These are phyloP conservation scores for Phortica magna DNA, from an alignment of 2,888 invertebrate genomes.

Conservation along the genomic window DNA sequence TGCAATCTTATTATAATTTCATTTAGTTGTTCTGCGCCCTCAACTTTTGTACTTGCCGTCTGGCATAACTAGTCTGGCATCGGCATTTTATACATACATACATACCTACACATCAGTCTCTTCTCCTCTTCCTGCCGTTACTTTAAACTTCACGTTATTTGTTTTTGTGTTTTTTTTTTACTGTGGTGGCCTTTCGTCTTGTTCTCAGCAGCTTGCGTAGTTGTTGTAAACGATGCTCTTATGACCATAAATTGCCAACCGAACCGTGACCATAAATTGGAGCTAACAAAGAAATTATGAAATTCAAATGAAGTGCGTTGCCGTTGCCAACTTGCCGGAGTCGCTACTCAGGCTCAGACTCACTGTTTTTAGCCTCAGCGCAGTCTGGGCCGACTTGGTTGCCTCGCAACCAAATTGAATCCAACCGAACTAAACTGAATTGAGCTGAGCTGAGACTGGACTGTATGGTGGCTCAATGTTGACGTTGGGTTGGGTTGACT, in stretches of 20 bases:
- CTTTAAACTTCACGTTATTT: slow-evolving; percentile 31
- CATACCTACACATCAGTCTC: too few species aligned
- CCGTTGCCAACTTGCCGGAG: slow-evolving; percentile 32
- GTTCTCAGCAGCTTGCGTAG: slow-evolving; percentile 4
- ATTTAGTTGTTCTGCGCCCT: too few species aligned
- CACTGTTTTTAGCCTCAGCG: background rate
- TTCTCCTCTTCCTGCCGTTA: too few species aligned
- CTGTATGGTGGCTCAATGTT: too few species aligned
- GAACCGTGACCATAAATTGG: slow-evolving; percentile 71
- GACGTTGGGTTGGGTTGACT: background rate
- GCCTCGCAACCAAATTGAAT: background rate
- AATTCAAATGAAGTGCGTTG: slow-evolving; percentile 72
- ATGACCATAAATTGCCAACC: slow-evolving; percentile 70
- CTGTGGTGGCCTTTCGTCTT: background rate
- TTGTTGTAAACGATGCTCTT: slow-evolving; percentile 64
- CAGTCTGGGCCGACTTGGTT: background rate
- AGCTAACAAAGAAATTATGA: slow-evolving; percentile 73
- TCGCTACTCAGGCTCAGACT: background rate
- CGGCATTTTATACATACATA: too few species aligned
- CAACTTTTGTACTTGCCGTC: too few species aligned
- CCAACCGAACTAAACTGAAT: too few species aligned
- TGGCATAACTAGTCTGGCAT: too few species aligned
- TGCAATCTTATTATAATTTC: too few species aligned
- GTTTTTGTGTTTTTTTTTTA: slow-evolving; percentile 26
- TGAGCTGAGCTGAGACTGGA: too few species aligned